phyloP scores from a whole-genome alignment of 2,797 vertebrate species.

The Danio kyathit region DNA sequence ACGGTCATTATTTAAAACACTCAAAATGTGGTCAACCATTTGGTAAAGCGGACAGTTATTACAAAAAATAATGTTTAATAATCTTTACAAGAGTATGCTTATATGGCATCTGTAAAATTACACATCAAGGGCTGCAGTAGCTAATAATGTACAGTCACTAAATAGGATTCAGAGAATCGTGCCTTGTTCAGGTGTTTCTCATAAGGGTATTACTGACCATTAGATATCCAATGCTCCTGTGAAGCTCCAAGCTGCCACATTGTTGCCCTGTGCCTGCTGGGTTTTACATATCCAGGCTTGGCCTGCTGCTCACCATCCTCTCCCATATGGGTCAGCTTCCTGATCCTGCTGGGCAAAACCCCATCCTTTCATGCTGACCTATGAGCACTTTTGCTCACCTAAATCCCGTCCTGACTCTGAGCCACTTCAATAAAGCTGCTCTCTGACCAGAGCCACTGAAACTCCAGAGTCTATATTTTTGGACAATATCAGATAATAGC shows the following conservation, averaged over 20 bases:
- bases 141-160: conserved; percentile 22
- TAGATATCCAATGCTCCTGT: conserved; percentile 55
- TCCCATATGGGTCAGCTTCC: conserved; percentile 61
- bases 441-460: conserved; percentile 13
- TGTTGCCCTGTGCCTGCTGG: conserved; percentile 30
- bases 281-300: conserved; percentile 52
- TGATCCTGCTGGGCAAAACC: conserved; percentile 51
- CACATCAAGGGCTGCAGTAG: neutral
- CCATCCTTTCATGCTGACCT: conserved; percentile 48
- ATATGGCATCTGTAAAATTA: neutral
- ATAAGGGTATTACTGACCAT: conserved; percentile 27
- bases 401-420: conserved; percentile 32
- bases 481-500: neutral
- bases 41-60: no score
- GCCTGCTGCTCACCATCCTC: conserved; percentile 55
- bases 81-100: no score
- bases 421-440: conserved; percentile 8
- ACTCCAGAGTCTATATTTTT: neutral
- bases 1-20: no score
- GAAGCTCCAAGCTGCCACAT: conserved; percentile 62
- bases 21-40: no score
- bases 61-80: no score
- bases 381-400: conserved; percentile 13
- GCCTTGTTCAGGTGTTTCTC: conserved; percentile 40
- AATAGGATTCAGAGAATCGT: conserved; percentile 39